Evolutionary conservation across 2,113 vertebrate species (phyloP).

Genomic region (Aythya baeri): DNA sequence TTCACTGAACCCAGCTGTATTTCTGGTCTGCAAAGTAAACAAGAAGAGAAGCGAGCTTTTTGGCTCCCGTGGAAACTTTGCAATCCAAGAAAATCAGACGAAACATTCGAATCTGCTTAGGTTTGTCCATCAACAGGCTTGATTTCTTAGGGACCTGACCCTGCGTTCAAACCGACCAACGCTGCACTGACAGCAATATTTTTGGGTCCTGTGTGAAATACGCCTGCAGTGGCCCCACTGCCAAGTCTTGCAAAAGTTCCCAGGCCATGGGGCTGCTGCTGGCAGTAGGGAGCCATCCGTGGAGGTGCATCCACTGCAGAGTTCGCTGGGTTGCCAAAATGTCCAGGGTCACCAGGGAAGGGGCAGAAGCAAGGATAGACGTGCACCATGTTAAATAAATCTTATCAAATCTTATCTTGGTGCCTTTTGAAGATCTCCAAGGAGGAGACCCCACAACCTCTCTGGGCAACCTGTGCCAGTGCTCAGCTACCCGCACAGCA

Average conservation of each 20-base stretch:
- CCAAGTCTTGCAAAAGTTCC: constrained; percentile 68
- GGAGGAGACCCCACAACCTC: background rate
- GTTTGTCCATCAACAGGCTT: constrained; percentile 51
- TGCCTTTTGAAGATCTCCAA: background rate
- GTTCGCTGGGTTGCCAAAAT: background rate
- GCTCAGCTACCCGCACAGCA: background rate
- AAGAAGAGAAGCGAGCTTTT: constrained; percentile 31
- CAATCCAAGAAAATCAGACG: constrained; percentile 67
- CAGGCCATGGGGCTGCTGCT: constrained; percentile 33
- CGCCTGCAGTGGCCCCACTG: constrained; percentile 9
- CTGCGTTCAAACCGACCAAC: background rate
- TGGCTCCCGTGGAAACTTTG: constrained; percentile 50
- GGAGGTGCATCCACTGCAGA: background rate
- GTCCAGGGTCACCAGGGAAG: background rate
- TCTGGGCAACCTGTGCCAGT: background rate
- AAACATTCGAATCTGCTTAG: constrained; percentile 32
- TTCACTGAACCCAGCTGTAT: background rate
- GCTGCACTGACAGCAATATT: constrained; percentile 45
- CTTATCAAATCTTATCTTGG: background rate
- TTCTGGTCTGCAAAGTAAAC: constrained; percentile 55
- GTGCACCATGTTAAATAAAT: background rate
- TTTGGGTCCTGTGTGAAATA: constrained; percentile 68
- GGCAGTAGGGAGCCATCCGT: background rate
- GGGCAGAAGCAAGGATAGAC: background rate
- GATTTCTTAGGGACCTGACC: constrained; percentile 64